Evolutionary conservation across 2,113 vertebrate genomes (phyloP), one percentile per base, ranked within the genome.

Genomic region (Felis catus): DNA sequence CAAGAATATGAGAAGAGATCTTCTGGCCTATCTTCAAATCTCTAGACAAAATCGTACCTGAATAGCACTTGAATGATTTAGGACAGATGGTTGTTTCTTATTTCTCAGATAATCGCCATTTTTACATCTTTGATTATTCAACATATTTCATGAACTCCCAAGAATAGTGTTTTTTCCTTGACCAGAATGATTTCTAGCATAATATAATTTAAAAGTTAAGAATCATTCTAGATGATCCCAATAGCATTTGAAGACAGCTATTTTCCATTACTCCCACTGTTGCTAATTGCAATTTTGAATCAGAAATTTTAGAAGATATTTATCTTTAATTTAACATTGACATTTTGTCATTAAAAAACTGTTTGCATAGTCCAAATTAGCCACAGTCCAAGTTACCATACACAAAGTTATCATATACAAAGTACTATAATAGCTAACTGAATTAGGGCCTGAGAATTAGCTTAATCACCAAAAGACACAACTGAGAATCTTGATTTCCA

Each of bases 241-340:
- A 33, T 25, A 82, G 36, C 16, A 58, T 65, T 92, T 90, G 66
- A 86, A 29, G 81, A 39, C 7, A 81, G 7, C 25, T 65, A 73
- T 95, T 79, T 93, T 10, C n/a, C 8, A 53, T 73, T 84, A 85
- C 23, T 79, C 33, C 9, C 12, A 73, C 23, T 82, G 7, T 10
- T 55, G 45, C 13, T 89, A 78, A 90, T 70, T 93, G 63, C 7
- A 55, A 88, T 88, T 92, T 84, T 95, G 68, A 96, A 78, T 88
- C 27, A 36, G 4, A 85, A 23, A 58, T 82, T 76, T n/a, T 79
- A 94, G 36, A 89, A 1, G 15, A 74, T 31, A 45, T 23, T 81
- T 89, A 96, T 51, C 4, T 12, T 85, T 68, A 68, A 85, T 74
- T 76, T 74, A 63, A 91, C 12, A 70, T 58, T 96, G 18, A 33